Base-by-base conservation (phyloP, 2,113 vertebrate genomes). In the Tringa solitaria region DNA sequence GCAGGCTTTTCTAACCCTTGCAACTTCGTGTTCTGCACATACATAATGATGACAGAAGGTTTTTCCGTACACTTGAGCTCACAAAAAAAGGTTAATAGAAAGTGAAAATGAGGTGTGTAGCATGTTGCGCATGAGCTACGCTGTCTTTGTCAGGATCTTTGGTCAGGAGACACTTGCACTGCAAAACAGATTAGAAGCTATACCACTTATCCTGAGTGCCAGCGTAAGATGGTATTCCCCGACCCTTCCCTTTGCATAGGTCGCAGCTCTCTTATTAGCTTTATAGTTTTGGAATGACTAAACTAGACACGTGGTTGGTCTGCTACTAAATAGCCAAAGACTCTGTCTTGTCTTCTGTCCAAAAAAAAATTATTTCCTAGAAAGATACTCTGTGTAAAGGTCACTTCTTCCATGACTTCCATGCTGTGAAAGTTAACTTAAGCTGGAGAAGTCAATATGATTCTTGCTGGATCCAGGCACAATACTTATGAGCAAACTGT, bases 101-200 rank as follows among this genome's bases (percentile, higher is more conserved):
- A 92, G 82, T 86, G 85, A 91, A 96, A 96, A 95, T 56, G 50
- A 95, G 88, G 75, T 95, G 93, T 95, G 95, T 96, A 92, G 72
- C 87, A 74, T 84, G 92, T 91, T 95, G 82, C 2, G 23, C 90
- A 75, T 92, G 93, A 94, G 92, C 85, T 94, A 39, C 5, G 8
- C 92, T 94, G 83, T 77, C 92, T 92, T 93, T 91, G 85, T 96
- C 94, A 84, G 82, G 68, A 92, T 46, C 54, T 85, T 92, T 90
- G 82, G 73, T 90, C 79, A 89, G 85, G 72, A 93, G 60, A 75
- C 60, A 57, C 54, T 90, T 84, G 59, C 60, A 68, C 46, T 86
- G 56, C 53, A 82, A 81, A 95, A 81, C 33, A 87, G 51, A 77
- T 87, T 88, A 78, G 56, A 87, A 86, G 26, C 78, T 77, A 17